phyloP scores from a whole-genome alignment of 2,888 invertebrate genomes.

The Aphodius sticticus region DNA sequence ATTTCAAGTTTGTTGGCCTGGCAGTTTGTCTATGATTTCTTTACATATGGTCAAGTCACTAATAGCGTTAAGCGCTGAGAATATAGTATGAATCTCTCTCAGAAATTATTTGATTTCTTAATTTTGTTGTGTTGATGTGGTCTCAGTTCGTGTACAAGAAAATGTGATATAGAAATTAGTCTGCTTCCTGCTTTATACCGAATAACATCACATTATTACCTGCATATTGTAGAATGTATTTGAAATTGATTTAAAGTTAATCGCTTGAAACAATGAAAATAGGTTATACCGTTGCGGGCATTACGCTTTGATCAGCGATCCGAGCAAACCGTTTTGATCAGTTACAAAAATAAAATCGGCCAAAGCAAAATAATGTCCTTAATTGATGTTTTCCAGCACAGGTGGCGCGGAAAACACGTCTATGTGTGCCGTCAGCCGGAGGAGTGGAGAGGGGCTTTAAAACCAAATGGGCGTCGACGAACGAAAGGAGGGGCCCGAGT shows the following conservation, averaged over 20 bases:
- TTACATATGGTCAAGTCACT: too few relatives aligned
- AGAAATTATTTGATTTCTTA: too few relatives aligned
- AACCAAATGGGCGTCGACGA: background rate
- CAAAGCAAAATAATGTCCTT: background rate
- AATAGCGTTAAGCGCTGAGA: too few relatives aligned
- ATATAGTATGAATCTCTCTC: too few relatives aligned
- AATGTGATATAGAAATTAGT: too few relatives aligned
- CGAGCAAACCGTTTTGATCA: background rate
- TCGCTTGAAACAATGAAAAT: background rate
- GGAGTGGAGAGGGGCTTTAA: background rate
- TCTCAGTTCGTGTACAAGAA: too few relatives aligned
- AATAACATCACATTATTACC: background rate
- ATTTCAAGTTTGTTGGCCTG: too few relatives aligned
- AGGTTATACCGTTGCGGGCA: background rate
- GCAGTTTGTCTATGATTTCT: too few relatives aligned
- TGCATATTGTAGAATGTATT: background rate
- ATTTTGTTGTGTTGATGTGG: too few relatives aligned
- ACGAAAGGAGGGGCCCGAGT: background rate
- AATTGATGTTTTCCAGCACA: background rate
- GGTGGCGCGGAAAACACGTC: background rate
- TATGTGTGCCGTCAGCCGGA: background rate
- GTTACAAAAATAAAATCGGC: background rate
- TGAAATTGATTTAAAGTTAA: background rate
- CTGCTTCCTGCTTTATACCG: too few relatives aligned
- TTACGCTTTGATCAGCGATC: background rate